These are phyloP conservation scores for Atlantisia rogersi DNA, from an alignment of 2,113 vertebrate species.

Conservation along the genomic window DNA sequence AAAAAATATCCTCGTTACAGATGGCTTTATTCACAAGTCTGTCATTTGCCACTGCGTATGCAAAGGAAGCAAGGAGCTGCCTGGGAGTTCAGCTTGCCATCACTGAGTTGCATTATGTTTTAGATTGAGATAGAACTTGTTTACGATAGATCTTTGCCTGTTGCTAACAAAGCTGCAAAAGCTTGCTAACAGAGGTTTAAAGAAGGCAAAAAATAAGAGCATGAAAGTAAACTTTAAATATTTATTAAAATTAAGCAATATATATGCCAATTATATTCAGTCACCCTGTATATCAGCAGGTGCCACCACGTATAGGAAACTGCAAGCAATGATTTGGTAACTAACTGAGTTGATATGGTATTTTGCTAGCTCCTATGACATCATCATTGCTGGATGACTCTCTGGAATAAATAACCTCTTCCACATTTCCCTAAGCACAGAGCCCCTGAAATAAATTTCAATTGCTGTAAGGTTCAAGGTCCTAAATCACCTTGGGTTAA, in stretches of 20 bases:
- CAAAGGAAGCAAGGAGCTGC: background rate
- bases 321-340: conserved; percentile 31
- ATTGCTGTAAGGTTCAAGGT: conserved; percentile 27
- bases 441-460: conserved; percentile 57
- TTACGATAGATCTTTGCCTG: background rate
- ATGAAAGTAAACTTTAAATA: background rate
- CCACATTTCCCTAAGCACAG: conserved; percentile 43
- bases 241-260: conserved; percentile 11
- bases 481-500: conserved; percentile 68
- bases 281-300: conserved; percentile 42
- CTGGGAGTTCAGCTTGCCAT: background rate
- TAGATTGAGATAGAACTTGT: background rate
- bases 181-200: background rate
- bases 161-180: background rate
- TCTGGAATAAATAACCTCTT: conserved; percentile 68
- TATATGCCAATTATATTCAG: background rate
- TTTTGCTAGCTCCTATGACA: conserved; percentile 37
- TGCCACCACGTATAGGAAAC: background rate
- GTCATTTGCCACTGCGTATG: background rate
- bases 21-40: background rate
- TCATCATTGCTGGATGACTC: conserved; percentile 32
- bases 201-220: background rate
- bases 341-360: background rate
- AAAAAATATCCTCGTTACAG: background rate
- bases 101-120: background rate